Evolutionary conservation across 2,797 vertebrate genomes (phyloP), one percentile per base, ranked within the genome.

Genomic region (Ibycter americanus): DNA sequence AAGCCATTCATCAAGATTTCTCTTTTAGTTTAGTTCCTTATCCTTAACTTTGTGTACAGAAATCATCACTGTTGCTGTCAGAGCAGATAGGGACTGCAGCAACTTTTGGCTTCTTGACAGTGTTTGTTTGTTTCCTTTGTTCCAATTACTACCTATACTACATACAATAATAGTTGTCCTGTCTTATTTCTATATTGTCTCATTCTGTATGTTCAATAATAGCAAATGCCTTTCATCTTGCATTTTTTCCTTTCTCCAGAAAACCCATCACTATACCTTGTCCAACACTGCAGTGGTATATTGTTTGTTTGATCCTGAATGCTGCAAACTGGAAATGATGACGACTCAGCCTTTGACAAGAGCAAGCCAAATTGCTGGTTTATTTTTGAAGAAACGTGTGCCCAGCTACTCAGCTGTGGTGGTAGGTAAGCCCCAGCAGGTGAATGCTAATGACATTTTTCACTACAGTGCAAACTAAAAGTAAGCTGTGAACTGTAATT

Each of bases 1-100:
- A 96, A 96, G 76, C 80, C 36, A 92, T 87, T 91, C 59, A 93
- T 87, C 86, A 89, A 80, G 74, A 87, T 31, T 87, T 63, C 23
- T 68, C 20, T 80, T 85, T 77, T 22, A 52, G 25, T 63, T 92
- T 83, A 89, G 77, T 81, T 84, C 81, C 82, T 93, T 91, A 71
- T 34, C 38, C 81, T 80, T 65, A 91, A 89, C 59, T 87, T 83
- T 19, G 25, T 54, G 40, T 63, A 93, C 84, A 95, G 70, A 49
- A 73, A 59, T 82, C 51, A 83, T 79, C 73, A 83, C 59, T 85
- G 59, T 87, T 91, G 25, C 61, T 91, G 72, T 76, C 73, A 93
- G 34, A 54, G 65, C 62, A 92, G 47, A 80, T 17, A 8, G 29
- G 40, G 90, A 61, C 55, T 65, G 40, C 49, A 65, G 52, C 19